Evolutionary conservation across 2,888 invertebrate species (phyloP).

Genomic region (Idaea biselata): DNA sequence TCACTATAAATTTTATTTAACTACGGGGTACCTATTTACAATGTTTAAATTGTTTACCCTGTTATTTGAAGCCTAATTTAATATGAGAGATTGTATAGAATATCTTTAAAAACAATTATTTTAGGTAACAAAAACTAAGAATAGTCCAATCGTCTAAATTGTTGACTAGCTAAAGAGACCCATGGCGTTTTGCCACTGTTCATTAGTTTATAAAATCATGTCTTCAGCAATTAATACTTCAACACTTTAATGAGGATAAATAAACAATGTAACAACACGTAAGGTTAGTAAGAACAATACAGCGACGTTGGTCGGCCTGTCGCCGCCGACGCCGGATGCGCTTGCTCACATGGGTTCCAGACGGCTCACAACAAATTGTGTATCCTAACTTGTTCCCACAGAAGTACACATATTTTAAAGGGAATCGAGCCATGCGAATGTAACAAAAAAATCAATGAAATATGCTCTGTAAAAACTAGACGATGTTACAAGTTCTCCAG

Average conservation of each 20-base stretch:
- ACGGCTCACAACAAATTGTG: constrained; percentile 63
- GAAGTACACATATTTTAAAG: constrained; percentile 49
- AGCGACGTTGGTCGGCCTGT: constrained; percentile 43
- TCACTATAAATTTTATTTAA: no score
- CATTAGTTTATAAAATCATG: no score
- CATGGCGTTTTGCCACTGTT: no score
- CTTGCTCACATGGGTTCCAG: constrained; percentile 73
- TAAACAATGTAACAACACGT: constrained; percentile 36
- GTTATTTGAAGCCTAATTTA: no score
- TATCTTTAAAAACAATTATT: no score
- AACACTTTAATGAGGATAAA: constrained; percentile 48
- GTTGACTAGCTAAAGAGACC: no score
- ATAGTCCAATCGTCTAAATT: no score
- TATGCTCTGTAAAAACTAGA: constrained; percentile 59
- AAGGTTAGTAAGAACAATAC: constrained; percentile 9
- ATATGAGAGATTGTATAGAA: no score
- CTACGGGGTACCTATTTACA: no score
- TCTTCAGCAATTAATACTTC: constrained; percentile 40
- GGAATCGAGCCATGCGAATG: constrained; percentile 66
- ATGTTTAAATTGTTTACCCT: no score
- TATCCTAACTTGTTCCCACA: constrained; percentile 71
- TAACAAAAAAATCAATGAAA: constrained; percentile 63
- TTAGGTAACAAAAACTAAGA: no score
- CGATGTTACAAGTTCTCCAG: constrained; percentile 53
- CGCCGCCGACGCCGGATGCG: constrained; percentile 66